Conservation (phyloP, 2,797 vertebrate genomes). For the Pteropus rufus region DNA sequence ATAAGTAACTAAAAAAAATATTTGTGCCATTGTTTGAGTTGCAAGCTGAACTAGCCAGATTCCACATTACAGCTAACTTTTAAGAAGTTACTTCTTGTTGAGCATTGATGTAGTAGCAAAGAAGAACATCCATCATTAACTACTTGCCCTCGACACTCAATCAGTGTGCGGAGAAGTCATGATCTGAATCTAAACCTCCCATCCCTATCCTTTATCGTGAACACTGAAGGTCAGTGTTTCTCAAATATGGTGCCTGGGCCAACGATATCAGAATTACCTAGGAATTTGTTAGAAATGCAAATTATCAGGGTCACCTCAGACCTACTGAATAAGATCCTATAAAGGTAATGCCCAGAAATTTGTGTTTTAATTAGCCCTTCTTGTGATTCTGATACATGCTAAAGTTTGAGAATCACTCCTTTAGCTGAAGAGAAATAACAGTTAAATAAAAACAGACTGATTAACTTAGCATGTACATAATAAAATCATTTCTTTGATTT, state of each 20-base stretch:
- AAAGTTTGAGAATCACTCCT: constrained; percentile 36
- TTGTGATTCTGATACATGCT: neutral
- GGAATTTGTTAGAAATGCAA: neutral
- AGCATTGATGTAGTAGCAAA: neutral
- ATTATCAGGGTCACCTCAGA: neutral
- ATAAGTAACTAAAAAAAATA: neutral
- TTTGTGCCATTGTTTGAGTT: neutral
- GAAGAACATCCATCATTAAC: neutral
- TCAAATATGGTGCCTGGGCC: neutral
- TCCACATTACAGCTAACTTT: neutral
- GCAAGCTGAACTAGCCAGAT: neutral
- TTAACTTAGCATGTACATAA: constrained; percentile 34
- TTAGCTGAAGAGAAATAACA: neutral
- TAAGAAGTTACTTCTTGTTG: constrained; percentile 17
- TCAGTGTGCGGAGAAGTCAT: neutral
- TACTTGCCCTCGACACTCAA: neutral
- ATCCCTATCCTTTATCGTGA: neutral
- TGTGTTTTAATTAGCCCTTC: constrained; percentile 27
- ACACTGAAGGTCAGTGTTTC: neutral
- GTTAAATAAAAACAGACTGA: constrained; percentile 54
- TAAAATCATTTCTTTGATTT: constrained; percentile 58
- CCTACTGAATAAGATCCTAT: neutral
- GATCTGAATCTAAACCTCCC: neutral
- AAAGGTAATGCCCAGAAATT: neutral
- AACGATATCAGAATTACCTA: neutral